These are phyloP conservation scores for Microtus californicus DNA, from an alignment of 2,797 vertebrate species.

Conservation along the genomic window DNA sequence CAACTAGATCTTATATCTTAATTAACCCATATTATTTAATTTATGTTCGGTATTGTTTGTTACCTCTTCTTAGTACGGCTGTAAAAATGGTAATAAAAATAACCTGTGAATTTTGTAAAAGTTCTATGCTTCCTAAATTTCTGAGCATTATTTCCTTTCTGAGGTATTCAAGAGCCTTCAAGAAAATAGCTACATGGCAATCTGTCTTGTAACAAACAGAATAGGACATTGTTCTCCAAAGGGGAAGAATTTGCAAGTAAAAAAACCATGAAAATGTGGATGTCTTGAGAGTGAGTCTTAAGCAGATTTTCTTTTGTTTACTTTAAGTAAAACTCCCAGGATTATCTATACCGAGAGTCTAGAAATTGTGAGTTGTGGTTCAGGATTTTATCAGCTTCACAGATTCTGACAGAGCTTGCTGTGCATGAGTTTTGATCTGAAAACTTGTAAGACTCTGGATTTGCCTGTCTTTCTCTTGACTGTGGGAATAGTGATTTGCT, in stretches of 20 bases:
- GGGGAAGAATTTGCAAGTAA: not conserved
- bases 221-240: not conserved
- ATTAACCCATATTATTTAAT: too few species aligned
- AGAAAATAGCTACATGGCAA: not conserved
- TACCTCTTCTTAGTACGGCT: not conserved
- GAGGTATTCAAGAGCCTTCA: not conserved
- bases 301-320: not conserved
- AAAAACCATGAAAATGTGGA: not conserved
- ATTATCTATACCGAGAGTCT: not conserved
- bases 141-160: not conserved
- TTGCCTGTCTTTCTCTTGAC: not conserved
- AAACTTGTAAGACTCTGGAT: not conserved
- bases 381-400: not conserved
- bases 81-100: not conserved
- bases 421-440: not conserved
- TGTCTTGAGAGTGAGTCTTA: accelerated
- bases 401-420: not conserved
- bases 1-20: too few species aligned
- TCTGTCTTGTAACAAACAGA: not conserved
- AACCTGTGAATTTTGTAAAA: not conserved
- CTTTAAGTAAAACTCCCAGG: not conserved
- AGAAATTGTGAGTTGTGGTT: not conserved
- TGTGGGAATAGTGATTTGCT: not conserved
- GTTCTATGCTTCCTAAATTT: not conserved
- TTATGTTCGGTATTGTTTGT: not conserved